Percentiles rank a stretch among this genome's conserved stretches.
phyloP scores from a whole-genome alignment of 2,113 vertebrate species.

The Aldabrachelys gigantea region DNA sequence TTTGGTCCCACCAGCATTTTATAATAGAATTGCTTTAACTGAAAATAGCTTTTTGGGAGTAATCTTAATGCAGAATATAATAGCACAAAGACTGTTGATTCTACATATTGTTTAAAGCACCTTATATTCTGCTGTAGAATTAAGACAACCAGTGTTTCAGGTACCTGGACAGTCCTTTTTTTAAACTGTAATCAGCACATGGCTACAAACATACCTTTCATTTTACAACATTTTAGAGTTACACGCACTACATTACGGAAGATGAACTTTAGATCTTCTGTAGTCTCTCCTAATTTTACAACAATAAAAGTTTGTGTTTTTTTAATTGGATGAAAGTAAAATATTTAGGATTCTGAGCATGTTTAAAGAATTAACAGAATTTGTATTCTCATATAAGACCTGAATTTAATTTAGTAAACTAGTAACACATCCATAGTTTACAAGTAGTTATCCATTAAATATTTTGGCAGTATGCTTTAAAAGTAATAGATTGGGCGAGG shows the following conservation, averaged over 20 bases:
- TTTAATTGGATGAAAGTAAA: not conserved
- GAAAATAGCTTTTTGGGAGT: not conserved
- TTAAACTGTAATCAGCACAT: not conserved
- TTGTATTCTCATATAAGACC: not conserved
- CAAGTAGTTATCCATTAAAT: not conserved
- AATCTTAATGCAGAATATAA: not conserved
- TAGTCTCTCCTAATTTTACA: not conserved
- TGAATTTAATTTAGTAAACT: not conserved
- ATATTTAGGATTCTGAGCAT: not conserved
- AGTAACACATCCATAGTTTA: not conserved
- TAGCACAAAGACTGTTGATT: not conserved
- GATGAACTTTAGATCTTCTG: not conserved
- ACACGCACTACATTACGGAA: not conserved
- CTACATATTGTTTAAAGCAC: constrained; percentile 28
- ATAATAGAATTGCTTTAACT: not conserved
- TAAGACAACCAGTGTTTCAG: not conserved
- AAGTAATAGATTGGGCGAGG: not conserved
- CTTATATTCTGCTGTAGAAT: not conserved
- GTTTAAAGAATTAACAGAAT: not conserved
- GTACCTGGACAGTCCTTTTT: constrained; percentile 19
- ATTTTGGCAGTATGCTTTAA: not conserved
- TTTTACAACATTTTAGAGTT: not conserved
- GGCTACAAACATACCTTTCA: constrained; percentile 13
- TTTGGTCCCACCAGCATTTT: not conserved
- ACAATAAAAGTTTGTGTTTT: not conserved